Base-by-base conservation (phyloP, 2,888 invertebrate species). In the Sarcophaga subvicina region DNA sequence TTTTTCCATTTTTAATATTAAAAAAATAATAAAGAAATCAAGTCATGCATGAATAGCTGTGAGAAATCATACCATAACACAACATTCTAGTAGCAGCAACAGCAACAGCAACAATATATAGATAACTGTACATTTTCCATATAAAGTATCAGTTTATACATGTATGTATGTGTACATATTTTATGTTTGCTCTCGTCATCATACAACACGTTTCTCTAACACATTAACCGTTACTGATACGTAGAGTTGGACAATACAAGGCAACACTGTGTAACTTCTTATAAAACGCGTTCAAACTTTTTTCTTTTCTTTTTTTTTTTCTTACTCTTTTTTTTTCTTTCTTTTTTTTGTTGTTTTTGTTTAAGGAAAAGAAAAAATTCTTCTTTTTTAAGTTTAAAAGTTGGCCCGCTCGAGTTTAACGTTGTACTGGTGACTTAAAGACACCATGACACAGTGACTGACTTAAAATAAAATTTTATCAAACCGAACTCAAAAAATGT, bases 1-100 rank as follows among this genome's bases (percentile, higher is more conserved):
- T 4, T 77, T 83, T 86, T 79, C 67, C 72, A 78, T 80, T 72
- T 86, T 81, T 87, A 85, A 87, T 86, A 80, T 86, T 88, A 70
- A 83, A 86, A 64, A 83, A 79, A 67, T 69, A 82, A 84, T 62
- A 73, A 83, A 76, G 73, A 71, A 75, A 75, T 64, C 73, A 76
- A 81, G 79, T 20, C 67, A 54, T 81, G n/a, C 62, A 80, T 70
- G 64, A 62, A 83, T 70, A 62, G 66, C 27, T n/a, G 54, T 54
- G 77, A 72, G 78, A 70, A 54, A 85, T 60, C 76, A 73, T 70
- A 17, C 59, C 77, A 83, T 71, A 83, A 59, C 49, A 69, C 54
- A 37, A 37, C 2, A 37, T 80, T 80, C 8, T 75, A 83, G 60
- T 45, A 82, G 76, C 59, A 73, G 20, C 45, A 76, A 22, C 14